Percentiles rank a stretch among this genome's conserved stretches.
These are phyloP conservation scores for Palythoa caribaeorum DNA, from an alignment of 92 coral and sea anemone genomes.

Conservation along the genomic window DNA sequence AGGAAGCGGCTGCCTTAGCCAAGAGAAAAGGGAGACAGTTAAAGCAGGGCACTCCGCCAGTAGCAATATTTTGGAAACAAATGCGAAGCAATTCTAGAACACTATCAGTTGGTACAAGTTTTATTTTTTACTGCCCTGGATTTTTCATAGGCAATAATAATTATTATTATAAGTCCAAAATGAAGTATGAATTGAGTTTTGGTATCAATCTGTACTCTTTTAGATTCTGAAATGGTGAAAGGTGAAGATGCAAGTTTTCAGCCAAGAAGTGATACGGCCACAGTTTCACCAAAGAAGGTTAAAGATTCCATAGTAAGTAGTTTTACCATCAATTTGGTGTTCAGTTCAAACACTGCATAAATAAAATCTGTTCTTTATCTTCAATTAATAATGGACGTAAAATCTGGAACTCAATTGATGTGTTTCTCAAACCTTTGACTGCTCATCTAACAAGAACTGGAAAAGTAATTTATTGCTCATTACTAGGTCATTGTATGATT, in stretches of 20 bases:
- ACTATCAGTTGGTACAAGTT: not conserved
- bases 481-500: too few relatives aligned
- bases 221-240: not conserved
- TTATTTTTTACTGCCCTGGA: not conserved
- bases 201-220: not conserved
- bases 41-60: conserved; percentile 72
- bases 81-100: conserved; percentile 63
- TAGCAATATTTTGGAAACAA: conserved; percentile 86
- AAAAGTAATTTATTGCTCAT: too few relatives aligned
- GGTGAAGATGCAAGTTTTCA: not conserved
- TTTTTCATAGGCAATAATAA: not conserved
- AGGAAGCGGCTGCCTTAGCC: conserved; percentile 92
- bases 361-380: too few relatives aligned
- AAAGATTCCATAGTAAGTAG: not conserved
- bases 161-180: not conserved
- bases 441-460: too few relatives aligned
- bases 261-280: not conserved
- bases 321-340: not conserved
- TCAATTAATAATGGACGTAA: too few relatives aligned
- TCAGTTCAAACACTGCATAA: too few relatives aligned
- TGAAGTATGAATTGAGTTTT: not conserved
- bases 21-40: conserved; percentile 78
- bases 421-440: too few relatives aligned
- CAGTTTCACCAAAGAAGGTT: not conserved
- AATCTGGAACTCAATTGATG: too few relatives aligned